Evolutionary conservation across 2,797 vertebrate species (phyloP).

Genomic region (Pterois miles): DNA sequence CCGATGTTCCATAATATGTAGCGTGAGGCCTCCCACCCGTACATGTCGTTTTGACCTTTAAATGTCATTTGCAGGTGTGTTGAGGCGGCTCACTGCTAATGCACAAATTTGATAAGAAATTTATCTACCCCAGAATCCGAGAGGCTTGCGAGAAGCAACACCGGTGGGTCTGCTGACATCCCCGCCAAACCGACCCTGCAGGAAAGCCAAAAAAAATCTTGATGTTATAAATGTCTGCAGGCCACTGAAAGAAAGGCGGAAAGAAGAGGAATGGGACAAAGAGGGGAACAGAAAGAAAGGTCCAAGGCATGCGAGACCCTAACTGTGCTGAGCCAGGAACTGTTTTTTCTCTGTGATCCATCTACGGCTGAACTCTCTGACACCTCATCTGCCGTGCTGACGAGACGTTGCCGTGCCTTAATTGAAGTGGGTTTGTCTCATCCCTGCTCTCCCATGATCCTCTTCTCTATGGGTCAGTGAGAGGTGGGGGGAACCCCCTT

Average conservation of each 20-base stretch:
- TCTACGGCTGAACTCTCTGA: slow-evolving; percentile 82
- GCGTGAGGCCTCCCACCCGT: slow-evolving; percentile 43
- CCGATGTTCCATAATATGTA: slow-evolving; percentile 40
- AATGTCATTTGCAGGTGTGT: slow-evolving; percentile 76
- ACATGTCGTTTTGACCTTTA: slow-evolving; percentile 78
- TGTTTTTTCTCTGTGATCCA: slow-evolving; percentile 70
- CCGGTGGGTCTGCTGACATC: slow-evolving; percentile 29
- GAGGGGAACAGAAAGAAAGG: slow-evolving; percentile 42
- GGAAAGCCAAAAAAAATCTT: slow-evolving; percentile 34
- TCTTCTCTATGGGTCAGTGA: slow-evolving; percentile 83
- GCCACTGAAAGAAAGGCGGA: slow-evolving; percentile 35
- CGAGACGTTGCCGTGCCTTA: slow-evolving; percentile 82
- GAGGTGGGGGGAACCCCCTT: slow-evolving; percentile 78
- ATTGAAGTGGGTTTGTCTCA: slow-evolving; percentile 86
- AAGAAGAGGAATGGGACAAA: slow-evolving; percentile 22
- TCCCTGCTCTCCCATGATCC: slow-evolving; percentile 82
- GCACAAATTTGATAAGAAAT: slow-evolving; percentile 72
- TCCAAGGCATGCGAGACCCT: slow-evolving; percentile 52
- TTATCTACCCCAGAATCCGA: slow-evolving; percentile 64
- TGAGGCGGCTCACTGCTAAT: slow-evolving; percentile 56
- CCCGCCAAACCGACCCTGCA: slow-evolving; percentile 9
- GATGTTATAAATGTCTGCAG: slow-evolving; percentile 52
- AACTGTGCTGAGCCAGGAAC: slow-evolving; percentile 75
- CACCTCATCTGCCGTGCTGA: slow-evolving; percentile 83
- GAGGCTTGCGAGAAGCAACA: slow-evolving; percentile 32